Evolutionary conservation across 2,888 invertebrate species (phyloP), one percentile per base, ranked within the genome.

Genomic region (Andrena dorsata): DNA sequence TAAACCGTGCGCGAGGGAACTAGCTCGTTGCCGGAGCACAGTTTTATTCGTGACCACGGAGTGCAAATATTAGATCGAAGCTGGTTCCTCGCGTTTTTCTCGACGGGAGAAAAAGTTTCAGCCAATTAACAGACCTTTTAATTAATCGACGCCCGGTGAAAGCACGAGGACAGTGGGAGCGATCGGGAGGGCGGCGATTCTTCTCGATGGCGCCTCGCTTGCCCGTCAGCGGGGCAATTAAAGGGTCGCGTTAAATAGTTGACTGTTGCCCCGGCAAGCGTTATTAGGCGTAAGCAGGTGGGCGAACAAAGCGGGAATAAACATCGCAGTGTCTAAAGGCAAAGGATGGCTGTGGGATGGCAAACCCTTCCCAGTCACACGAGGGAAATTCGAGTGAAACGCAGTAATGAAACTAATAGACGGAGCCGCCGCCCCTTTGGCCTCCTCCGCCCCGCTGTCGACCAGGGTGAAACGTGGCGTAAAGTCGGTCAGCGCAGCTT

Each of bases 391-490:
- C 85, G 69, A 73, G 82, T 51, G 81, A 80, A 83, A 76, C 76
- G 76, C 66, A 56, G 66, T 70, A 85, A 80, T 73, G 86, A 86
- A 88, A 88, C 80, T 88, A 86, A 85, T 88, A 85, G 82, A 72
- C 75, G 75, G 72, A 68, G 56, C 64, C 41, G 26, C 63, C 66
- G 41, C 41, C 58, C 51, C n/a, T 51, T 68, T 41, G 41, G 13
- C 28, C 41, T 53, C 49, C 63, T 20, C 10, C 61, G 61, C 35
- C 35, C 16, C 63, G 56, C 53, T 56, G 65, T 41, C 72, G 73
- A 61, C 49, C 35, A 49, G 69, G 71, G 82, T 83, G 79, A 89
- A 88, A 76, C 81, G 81, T 83, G 80, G 79, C 81, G 82, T 78
- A 86, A 87, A 88, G 80, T 89, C 86, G 84, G 83, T 86, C 88